phyloP scores from a whole-genome alignment of 2,888 invertebrate species.

The Agrilus cyanescens region DNA sequence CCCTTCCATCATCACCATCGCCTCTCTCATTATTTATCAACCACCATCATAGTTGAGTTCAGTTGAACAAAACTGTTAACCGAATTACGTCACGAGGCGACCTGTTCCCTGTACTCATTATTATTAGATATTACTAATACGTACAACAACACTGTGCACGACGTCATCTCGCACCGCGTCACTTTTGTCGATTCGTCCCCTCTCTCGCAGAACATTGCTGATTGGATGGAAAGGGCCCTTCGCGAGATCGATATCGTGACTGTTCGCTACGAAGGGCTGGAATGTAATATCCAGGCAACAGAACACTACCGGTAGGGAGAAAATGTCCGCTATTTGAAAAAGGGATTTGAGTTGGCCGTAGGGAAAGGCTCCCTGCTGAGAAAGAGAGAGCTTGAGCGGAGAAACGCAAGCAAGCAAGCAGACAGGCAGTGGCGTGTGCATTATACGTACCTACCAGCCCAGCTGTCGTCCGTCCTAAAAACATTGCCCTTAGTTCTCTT shows the following conservation, averaged over 20 bases:
- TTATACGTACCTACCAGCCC: no score
- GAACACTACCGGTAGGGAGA: conserved; percentile 16
- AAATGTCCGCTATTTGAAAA: conserved; percentile 22
- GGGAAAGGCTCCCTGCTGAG: conserved; percentile 20
- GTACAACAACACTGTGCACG: no score
- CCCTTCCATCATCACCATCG: no score
- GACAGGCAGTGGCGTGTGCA: no score
- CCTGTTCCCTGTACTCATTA: conserved; percentile 9
- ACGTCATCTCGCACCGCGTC: background rate
- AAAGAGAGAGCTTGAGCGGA: background rate
- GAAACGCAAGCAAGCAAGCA: no score
- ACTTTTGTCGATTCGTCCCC: conserved; percentile 7
- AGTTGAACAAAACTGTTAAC: conserved; percentile 4
- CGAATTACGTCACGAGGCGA: conserved; percentile 15
- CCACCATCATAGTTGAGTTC: no score
- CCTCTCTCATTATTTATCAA: no score
- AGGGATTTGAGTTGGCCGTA: conserved; percentile 20
- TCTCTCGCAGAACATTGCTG: conserved; percentile 13
- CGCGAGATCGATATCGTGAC: conserved; percentile 23
- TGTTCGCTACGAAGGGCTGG: conserved; percentile 18
- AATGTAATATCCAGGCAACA: conserved; percentile 20
- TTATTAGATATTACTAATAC: no score
- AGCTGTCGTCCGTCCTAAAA: no score
- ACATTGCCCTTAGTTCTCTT: background rate
- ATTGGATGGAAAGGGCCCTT: conserved; percentile 22